A percentile compares a stretch with the other conserved stretches of the same genome.
Conservation (phyloP, 2,888 invertebrate species). For the Nemoura dubitans region DNA sequence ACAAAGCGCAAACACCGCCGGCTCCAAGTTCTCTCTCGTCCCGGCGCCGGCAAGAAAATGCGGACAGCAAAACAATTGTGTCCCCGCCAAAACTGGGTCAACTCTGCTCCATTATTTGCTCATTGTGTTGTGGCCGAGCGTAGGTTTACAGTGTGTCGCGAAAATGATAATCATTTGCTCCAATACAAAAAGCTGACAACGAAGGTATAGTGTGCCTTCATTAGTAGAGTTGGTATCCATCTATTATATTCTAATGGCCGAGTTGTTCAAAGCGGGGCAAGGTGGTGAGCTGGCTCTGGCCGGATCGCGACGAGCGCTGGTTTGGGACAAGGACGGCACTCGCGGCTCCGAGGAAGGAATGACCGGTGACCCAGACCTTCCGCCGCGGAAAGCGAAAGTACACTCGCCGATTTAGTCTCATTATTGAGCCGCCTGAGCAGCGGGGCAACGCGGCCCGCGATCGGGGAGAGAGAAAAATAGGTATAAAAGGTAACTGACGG, state of each 20-base stretch:
- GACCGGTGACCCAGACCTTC: constrained; percentile 32
- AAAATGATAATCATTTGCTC: not conserved
- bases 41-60: too few relatives aligned
- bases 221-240: too few relatives aligned
- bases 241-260: too few relatives aligned
- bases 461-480: constrained; percentile 28
- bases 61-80: not conserved
- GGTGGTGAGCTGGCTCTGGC: not conserved
- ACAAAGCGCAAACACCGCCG: too few relatives aligned
- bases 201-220: too few relatives aligned
- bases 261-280: too few relatives aligned
- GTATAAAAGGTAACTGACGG: constrained; percentile 19
- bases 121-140: not conserved
- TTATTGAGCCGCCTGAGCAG: not conserved
- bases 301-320: not conserved
- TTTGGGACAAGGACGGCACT: not conserved
- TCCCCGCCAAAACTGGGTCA: not conserved
- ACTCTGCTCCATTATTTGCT: constrained; percentile 3
- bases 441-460: not conserved
- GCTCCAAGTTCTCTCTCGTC: too few relatives aligned
- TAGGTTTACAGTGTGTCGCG: not conserved
- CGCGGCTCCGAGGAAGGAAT: not conserved
- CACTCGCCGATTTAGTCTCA: not conserved
- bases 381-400: constrained; percentile 28
- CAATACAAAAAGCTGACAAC: not conserved